These are phyloP conservation scores for Salvator merianae DNA, from an alignment of 2,113 vertebrate species.

Conservation along the genomic window DNA sequence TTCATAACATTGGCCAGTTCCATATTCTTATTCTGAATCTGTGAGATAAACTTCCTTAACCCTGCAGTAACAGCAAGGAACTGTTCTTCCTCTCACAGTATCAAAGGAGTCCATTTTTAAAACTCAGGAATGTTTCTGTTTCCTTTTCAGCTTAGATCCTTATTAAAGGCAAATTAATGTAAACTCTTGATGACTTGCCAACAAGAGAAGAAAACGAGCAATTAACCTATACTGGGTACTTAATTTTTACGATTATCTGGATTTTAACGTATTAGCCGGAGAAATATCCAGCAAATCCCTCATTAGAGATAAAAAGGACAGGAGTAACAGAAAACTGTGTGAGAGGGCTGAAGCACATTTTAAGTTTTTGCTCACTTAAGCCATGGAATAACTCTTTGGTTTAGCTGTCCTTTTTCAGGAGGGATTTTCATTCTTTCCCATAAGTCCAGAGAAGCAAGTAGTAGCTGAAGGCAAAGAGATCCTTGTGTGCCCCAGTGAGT, in stretches of 20 bases:
- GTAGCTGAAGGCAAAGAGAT: conserved; percentile 69
- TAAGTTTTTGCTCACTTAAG: conserved; percentile 68
- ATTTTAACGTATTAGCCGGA: conserved; percentile 73
- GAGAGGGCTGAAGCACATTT: conserved; percentile 59
- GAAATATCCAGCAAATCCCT: conserved; percentile 71
- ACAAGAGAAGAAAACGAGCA: conserved; percentile 66
- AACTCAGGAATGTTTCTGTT: conserved; percentile 17
- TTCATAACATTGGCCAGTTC: not conserved
- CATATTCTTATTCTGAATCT: not conserved
- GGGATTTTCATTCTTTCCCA: conserved; percentile 69
- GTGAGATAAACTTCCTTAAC: not conserved
- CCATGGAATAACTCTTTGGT: conserved; percentile 51
- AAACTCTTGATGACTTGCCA: conserved; percentile 49
- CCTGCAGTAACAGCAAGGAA: not conserved
- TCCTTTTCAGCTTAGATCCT: conserved; percentile 50
- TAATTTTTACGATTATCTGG: conserved; percentile 71
- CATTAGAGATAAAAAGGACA: conserved; percentile 74
- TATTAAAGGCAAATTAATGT: conserved; percentile 61
- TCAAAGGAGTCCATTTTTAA: conserved; percentile 46
- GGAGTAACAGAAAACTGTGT: conserved; percentile 70
- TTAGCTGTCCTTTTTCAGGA: conserved; percentile 54
- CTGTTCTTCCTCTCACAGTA: conserved; percentile 33
- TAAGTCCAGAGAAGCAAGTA: conserved; percentile 62
- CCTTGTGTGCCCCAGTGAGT: conserved; percentile 60
- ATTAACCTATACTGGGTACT: conserved; percentile 63